These are phyloP conservation scores for Gnathonemus longibarbis DNA, from an alignment of 2,113 vertebrate species.

Conservation along the genomic window DNA sequence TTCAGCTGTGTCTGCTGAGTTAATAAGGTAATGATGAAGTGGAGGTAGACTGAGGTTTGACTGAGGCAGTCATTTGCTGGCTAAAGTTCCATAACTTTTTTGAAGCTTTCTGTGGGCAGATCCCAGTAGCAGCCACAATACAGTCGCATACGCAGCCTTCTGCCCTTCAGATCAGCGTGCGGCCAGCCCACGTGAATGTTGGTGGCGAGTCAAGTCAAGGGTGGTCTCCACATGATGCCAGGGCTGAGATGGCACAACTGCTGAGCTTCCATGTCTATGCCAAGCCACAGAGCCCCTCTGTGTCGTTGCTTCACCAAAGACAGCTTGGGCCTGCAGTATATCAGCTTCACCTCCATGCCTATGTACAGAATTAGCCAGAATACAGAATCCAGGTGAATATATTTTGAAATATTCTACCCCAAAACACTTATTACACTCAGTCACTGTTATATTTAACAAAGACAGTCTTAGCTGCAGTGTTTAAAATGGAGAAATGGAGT, in stretches of 20 bases:
- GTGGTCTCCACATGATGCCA: neutral
- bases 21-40: neutral
- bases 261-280: neutral
- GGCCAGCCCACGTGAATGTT: neutral
- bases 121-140: neutral
- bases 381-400: neutral
- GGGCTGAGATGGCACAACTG: neutral
- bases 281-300: neutral
- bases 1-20: neutral
- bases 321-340: neutral
- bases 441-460: neutral
- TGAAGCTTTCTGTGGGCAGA: neutral
- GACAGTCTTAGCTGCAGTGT: neutral
- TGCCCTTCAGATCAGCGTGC: neutral
- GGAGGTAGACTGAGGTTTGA: neutral
- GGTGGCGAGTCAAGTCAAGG: neutral
- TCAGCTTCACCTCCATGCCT: slow-evolving; percentile 18
- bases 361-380: slow-evolving; percentile 24
- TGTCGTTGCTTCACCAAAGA: neutral
- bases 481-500: neutral
- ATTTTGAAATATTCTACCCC: neutral
- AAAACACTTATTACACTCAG: neutral
- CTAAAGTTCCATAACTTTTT: neutral
- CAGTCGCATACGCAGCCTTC: neutral
- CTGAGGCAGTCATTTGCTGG: neutral